These are phyloP conservation scores for Xyrichtys novacula DNA, from an alignment of 2,797 vertebrate species.

Conservation along the genomic window DNA sequence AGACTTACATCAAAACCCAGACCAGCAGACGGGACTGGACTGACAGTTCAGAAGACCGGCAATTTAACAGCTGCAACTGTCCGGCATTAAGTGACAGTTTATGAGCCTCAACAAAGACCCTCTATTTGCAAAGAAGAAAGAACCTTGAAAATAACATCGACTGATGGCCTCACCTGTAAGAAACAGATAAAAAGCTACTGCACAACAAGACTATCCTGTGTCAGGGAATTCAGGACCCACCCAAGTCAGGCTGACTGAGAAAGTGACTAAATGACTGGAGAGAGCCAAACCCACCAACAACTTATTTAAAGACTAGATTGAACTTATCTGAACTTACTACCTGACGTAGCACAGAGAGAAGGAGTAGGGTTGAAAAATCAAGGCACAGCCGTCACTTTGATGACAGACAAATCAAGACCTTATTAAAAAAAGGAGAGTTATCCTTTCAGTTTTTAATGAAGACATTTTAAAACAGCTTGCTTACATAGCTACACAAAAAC, in stretches of 20 bases:
- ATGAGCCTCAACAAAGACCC: conserved; percentile 15
- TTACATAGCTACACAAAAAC: too few species aligned
- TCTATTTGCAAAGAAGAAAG: too few species aligned
- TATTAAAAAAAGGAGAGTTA: too few species aligned
- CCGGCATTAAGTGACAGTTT: not conserved
- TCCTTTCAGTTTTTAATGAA: too few species aligned
- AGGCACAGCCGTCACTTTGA: too few species aligned
- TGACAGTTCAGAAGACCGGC: not conserved
- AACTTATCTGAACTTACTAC: too few species aligned
- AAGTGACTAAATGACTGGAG: not conserved
- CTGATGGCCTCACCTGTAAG: conserved; percentile 13
- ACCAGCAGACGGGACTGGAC: not conserved
- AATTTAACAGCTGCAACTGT: not conserved
- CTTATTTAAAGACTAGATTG: not conserved
- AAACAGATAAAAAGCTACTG: conserved; percentile 12
- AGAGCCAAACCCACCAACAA: not conserved
- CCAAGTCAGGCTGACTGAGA: too few species aligned
- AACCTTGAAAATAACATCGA: not conserved
- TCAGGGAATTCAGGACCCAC: too few species aligned
- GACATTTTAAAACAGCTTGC: too few species aligned
- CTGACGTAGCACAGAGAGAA: too few species aligned
- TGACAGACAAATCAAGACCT: too few species aligned
- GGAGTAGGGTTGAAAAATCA: not conserved
- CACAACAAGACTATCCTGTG: conserved; percentile 16
- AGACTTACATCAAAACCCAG: not conserved